Base-by-base conservation (phyloP, 2,113 vertebrate genomes). In the Cnemophilus loriae region DNA sequence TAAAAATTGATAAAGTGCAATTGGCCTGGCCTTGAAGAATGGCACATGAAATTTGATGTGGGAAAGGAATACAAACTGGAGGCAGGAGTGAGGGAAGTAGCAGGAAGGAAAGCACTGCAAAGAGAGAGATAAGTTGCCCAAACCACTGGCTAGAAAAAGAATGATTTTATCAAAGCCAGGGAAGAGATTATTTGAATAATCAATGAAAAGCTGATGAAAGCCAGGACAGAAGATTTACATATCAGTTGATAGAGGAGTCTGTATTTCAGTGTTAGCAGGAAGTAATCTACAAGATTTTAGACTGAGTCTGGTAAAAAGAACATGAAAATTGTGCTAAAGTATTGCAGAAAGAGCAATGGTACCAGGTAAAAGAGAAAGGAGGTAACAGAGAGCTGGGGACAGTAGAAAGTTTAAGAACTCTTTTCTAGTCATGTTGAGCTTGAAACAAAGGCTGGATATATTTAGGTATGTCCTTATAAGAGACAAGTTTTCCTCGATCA, bases 161-260 rank as follows among this genome's bases (percentile, higher is more conserved):
- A 37, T 57, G n/a, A 3, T 91, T 94, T 85, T 84, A 39, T 89
- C 69, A 81, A 84, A 73, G 27, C 49, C 11, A 57, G 17, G 14
- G 26, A 87, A 65, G n/a, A 94, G 63, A 65, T 77, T 92, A 44
- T 95, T 87, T 84, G 83, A 85, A 55, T 90, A 76, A 80, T 78
- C 75, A 76, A 7, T 83, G 30, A 89, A 93, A 94, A 86, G n/a
- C n/a, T 69, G 33, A 46, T 84, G 60, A 84, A 92, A 91, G 27
- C 33, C 30, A 67, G 14, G 33, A 50, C 33, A 55, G 35, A n/a
- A 74, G 28, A 65, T 77, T 95, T 95, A 63, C 28, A 2, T 81
- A 81, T 33, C 50, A 42, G 42, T 67, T 89, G 42, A 78, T 27
- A 59, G 39, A 53, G 35, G 6, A 57, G 16, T 59, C 30, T 78